These are phyloP conservation scores for Bombycilla garrulus DNA, from an alignment of 2,113 vertebrate species.

Conservation along the genomic window DNA sequence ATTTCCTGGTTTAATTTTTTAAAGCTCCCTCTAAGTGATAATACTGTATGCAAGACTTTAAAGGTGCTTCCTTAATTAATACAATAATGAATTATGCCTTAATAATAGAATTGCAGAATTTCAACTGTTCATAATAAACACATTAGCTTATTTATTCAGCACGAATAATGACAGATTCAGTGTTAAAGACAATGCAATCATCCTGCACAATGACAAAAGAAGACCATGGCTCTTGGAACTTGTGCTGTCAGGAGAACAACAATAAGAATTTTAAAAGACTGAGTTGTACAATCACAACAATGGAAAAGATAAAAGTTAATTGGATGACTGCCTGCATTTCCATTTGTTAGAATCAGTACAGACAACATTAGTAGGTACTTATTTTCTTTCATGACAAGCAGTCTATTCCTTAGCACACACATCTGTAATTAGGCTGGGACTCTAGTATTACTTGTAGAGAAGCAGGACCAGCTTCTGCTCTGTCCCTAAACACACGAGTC, in stretches of 20 bases:
- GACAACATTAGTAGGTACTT: background rate
- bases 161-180: background rate
- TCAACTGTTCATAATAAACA: background rate
- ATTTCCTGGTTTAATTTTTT: background rate
- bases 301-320: background rate
- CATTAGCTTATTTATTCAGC: slow-evolving; percentile 47
- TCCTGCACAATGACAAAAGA: background rate
- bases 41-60: background rate
- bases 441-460: background rate
- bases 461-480: background rate
- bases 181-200: background rate
- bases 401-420: background rate
- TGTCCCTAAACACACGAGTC: background rate
- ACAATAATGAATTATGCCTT: background rate
- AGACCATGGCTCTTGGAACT: background rate
- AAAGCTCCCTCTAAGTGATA: background rate
- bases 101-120: background rate
- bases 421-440: background rate
- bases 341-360: background rate
- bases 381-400: background rate
- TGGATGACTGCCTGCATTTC: background rate
- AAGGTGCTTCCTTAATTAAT: slow-evolving; percentile 25
- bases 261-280: background rate
- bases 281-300: background rate
- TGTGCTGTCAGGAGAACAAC: background rate